phyloP scores from a whole-genome alignment of 2,888 invertebrate species.

The Stramonita haemastoma region DNA sequence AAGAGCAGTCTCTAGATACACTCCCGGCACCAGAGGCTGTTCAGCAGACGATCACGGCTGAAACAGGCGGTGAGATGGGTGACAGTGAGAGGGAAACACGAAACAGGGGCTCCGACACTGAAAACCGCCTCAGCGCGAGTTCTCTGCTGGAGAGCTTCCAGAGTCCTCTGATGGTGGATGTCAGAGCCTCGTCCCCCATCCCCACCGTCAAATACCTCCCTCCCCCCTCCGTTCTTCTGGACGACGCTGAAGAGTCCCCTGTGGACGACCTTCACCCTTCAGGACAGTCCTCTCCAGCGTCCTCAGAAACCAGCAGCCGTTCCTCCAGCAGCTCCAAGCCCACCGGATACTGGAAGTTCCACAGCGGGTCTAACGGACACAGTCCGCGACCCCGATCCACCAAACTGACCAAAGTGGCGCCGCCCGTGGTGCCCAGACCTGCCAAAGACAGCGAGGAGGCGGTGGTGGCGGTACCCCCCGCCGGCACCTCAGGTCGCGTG shows the following conservation, averaged over 20 bases:
- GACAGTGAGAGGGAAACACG: background rate
- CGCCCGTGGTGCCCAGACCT: conserved; percentile 38
- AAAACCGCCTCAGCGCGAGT: background rate
- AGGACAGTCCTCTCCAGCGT: conserved; percentile 11
- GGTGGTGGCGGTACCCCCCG: conserved; percentile 38
- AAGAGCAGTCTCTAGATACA: background rate
- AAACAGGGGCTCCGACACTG: background rate
- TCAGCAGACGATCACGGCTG: background rate
- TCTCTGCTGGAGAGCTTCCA: conserved; percentile 3
- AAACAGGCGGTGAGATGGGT: background rate
- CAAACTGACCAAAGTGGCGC: conserved; percentile 40
- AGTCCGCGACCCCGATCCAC: background rate
- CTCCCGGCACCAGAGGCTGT: background rate
- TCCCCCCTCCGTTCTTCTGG: background rate
- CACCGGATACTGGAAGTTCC: conserved; percentile 37
- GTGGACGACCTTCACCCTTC: conserved; percentile 5
- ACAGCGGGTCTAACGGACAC: conserved; percentile 22
- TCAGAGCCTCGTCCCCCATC: background rate
- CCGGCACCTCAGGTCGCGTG: conserved; percentile 25
- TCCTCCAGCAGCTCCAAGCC: conserved; percentile 1
- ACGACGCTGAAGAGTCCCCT: conserved; percentile 20
- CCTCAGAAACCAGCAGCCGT: background rate
- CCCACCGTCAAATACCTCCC: conserved; percentile 16
- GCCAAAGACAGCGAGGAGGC: conserved; percentile 23
- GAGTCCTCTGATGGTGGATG: conserved; percentile 2